phyloP scores from a whole-genome alignment of 2,113 vertebrate species.

The Mesocricetus auratus region DNA sequence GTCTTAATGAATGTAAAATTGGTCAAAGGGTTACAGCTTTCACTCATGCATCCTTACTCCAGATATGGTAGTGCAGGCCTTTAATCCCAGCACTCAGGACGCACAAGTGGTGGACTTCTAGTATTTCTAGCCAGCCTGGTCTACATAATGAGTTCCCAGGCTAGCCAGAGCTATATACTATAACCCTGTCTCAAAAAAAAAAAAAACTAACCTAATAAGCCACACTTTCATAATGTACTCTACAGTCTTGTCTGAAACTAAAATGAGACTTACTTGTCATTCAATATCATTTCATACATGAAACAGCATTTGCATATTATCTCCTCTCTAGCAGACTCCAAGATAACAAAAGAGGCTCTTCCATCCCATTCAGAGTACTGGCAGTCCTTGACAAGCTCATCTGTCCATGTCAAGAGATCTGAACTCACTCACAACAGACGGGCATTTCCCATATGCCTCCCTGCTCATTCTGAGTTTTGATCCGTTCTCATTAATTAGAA shows the following conservation, averaged over 20 bases:
- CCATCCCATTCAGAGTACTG: slow-evolving; percentile 29
- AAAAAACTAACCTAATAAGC: not conserved
- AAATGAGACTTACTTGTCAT: slow-evolving; percentile 50
- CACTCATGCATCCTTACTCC: not conserved
- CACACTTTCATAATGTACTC: slow-evolving; percentile 7
- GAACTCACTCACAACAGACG: slow-evolving; percentile 55
- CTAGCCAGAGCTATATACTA: not conserved
- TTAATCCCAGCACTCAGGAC: not conserved
- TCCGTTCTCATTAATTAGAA: slow-evolving; percentile 53
- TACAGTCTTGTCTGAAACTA: slow-evolving; percentile 19
- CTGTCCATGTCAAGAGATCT: slow-evolving; percentile 14
- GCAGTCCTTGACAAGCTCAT: not conserved
- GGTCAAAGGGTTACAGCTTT: not conserved
- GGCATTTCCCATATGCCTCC: slow-evolving; percentile 30
- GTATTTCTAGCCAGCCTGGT: not conserved
- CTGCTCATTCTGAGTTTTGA: slow-evolving; percentile 29
- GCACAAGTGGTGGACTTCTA: not conserved
- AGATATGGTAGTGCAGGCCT: not conserved
- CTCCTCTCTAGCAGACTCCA: not conserved
- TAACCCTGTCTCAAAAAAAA: not conserved
- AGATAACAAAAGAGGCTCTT: slow-evolving; percentile 23
- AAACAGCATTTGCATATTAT: not conserved
- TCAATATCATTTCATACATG: not conserved
- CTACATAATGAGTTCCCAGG: not conserved
- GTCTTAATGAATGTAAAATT: slow-evolving; percentile 6